Percentiles rank a stretch among this genome's conserved stretches.
Conservation (phyloP, 2,888 invertebrate species). For the Caradrina kadenii region DNA sequence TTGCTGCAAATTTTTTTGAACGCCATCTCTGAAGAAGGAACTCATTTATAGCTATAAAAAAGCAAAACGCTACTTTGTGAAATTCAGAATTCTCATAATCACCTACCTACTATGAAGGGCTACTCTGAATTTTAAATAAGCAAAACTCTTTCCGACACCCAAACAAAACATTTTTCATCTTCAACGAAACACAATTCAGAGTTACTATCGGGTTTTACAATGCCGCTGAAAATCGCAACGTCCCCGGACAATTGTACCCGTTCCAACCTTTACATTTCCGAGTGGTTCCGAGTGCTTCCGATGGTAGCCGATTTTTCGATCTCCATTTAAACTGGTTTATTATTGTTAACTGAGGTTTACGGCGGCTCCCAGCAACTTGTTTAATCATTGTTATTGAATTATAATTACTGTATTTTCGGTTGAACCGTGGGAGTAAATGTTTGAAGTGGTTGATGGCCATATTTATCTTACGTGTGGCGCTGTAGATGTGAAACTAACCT, state of each 20-base stretch:
- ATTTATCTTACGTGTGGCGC: constrained; percentile 23
- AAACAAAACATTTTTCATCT: constrained; percentile 29
- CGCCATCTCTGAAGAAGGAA: no score
- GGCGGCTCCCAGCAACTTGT: constrained; percentile 7
- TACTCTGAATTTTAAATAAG: not conserved
- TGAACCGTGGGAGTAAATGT: constrained; percentile 22
- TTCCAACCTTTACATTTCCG: constrained; percentile 40
- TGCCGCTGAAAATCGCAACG: constrained; percentile 24
- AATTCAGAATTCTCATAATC: not conserved
- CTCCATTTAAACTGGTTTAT: constrained; percentile 47
- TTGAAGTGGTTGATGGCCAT: constrained; percentile 6
- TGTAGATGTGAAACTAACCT: not conserved
- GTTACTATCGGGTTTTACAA: constrained; percentile 32
- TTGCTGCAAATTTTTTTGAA: no score
- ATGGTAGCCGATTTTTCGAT: constrained; percentile 43
- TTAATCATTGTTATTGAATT: constrained; percentile 58
- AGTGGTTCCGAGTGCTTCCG: constrained; percentile 29
- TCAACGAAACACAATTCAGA: constrained; percentile 27
- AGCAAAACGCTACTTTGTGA: not conserved
- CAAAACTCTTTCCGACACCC: not conserved
- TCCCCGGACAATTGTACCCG: constrained; percentile 40
- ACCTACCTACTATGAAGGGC: not conserved
- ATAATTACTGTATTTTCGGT: constrained; percentile 50
- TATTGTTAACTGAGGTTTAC: constrained; percentile 48
- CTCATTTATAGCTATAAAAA: no score